Evolutionary conservation across 2,888 invertebrate species (phyloP).

Genomic region (Orthonychiurus folsomi): DNA sequence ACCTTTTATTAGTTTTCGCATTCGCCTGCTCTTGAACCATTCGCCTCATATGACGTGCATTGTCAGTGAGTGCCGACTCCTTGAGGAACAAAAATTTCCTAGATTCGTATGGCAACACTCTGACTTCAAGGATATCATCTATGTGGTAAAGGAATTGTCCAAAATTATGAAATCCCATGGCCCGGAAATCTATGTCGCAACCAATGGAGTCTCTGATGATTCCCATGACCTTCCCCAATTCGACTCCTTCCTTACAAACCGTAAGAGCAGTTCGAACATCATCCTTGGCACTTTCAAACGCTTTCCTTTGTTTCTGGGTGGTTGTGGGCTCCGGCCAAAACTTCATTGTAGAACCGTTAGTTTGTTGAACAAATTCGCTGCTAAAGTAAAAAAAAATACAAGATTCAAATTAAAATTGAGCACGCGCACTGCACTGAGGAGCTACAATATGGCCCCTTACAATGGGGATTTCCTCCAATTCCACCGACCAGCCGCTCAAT

Average conservation of each 20-base stretch:
- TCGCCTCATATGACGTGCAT: neutral
- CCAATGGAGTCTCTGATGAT: neutral
- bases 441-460: too few species aligned
- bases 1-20: neutral
- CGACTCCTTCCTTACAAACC: neutral
- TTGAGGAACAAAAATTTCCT: conserved; percentile 8
- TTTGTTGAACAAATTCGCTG: too few species aligned
- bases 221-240: too few species aligned
- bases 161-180: neutral
- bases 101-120: conserved; percentile 1
- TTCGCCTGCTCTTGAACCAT: neutral
- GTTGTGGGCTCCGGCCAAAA: too few species aligned
- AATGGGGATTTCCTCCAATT: too few species aligned
- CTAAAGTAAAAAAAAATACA: too few species aligned
- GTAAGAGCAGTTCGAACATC: neutral
- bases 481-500: too few species aligned
- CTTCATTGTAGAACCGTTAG: too few species aligned
- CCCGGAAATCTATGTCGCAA: neutral
- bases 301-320: too few species aligned
- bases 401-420: too few species aligned
- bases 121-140: conserved; percentile 7
- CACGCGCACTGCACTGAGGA: too few species aligned
- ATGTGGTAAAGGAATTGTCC: conserved; percentile 8
- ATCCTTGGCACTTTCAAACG: conserved; percentile 2
- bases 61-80: neutral